Conservation (phyloP, 2,113 vertebrate species). For the Catharus fuscescens region DNA sequence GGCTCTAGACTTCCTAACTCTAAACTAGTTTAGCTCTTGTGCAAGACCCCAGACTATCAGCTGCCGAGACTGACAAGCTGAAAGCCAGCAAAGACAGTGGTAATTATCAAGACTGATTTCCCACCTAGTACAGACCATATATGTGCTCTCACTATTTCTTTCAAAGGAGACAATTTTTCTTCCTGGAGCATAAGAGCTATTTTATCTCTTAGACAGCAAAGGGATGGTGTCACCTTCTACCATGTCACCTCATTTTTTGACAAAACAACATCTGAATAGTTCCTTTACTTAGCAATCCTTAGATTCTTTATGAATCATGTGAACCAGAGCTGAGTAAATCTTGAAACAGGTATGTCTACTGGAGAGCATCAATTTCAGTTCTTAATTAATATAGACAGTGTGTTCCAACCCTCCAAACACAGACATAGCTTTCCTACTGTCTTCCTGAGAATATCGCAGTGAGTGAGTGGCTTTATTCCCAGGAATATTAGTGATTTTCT, state of each 20-base stretch:
- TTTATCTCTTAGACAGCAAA: background rate
- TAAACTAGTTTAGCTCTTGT: background rate
- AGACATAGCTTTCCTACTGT: background rate
- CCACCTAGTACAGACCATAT: background rate
- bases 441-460: background rate
- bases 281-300: background rate
- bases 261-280: background rate
- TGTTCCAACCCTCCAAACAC: background rate
- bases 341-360: background rate
- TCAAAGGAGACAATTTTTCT: background rate
- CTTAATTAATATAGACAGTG: background rate
- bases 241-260: background rate
- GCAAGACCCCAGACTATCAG: background rate
- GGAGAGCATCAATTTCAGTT: background rate
- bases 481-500: background rate
- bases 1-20: background rate
- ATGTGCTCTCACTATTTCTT: background rate
- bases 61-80: background rate
- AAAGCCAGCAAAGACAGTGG: background rate
- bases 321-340: background rate
- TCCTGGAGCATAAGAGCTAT: background rate
- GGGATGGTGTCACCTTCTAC: background rate
- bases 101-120: background rate
- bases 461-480: background rate
- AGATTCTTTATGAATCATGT: background rate